phyloP scores from a whole-genome alignment of 2,113 vertebrate species.

The Cyprinodon brontotheroides region DNA sequence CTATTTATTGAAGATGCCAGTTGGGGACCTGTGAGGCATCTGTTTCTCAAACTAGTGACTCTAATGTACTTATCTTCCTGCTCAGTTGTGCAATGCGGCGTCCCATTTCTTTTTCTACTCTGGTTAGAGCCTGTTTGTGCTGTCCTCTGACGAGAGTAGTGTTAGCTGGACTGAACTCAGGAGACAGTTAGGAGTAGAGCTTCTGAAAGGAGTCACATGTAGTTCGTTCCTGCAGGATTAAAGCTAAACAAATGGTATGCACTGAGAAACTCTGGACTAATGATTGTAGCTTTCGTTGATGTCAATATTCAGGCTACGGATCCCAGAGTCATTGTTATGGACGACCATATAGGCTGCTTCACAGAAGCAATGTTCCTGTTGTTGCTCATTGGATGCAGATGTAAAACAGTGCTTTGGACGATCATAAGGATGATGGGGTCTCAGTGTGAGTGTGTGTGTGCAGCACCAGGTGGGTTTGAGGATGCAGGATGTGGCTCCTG shows the following conservation, averaged over 20 bases:
- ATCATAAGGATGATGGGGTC: constrained; percentile 29
- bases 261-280: neutral
- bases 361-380: constrained; percentile 23
- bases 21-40: too few relatives aligned
- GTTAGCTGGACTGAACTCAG: neutral
- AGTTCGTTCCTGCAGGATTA: neutral
- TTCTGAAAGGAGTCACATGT: neutral
- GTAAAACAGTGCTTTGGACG: constrained; percentile 37
- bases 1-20: too few relatives aligned
- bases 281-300: too few relatives aligned
- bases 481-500: constrained; percentile 56
- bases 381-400: constrained; percentile 44
- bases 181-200: too few relatives aligned
- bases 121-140: too few relatives aligned
- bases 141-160: too few relatives aligned
- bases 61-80: too few relatives aligned
- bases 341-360: neutral
- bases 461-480: constrained; percentile 60
- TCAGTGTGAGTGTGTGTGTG: constrained; percentile 29
- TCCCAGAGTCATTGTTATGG: constrained; percentile 5
- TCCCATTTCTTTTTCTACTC: too few relatives aligned
- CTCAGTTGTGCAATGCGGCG: too few relatives aligned
- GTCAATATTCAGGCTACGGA: too few relatives aligned
- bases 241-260: constrained; percentile 4
- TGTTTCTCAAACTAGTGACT: too few relatives aligned